Base-by-base conservation (phyloP, 2,888 invertebrate genomes). In the Scaptomyza polygonia region DNA sequence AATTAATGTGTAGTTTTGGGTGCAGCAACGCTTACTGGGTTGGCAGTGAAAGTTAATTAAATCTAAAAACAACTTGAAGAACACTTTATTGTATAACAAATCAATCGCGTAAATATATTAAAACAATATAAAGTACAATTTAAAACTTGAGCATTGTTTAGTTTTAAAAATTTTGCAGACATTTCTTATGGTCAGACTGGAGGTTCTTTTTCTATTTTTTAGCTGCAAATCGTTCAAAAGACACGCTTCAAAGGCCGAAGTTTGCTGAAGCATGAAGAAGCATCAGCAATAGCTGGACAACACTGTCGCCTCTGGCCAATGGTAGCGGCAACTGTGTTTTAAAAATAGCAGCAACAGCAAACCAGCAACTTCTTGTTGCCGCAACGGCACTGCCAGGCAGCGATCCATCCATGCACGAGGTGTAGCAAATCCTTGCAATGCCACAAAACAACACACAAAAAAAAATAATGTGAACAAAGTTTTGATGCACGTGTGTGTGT, bases 121-220 rank as follows among this genome's bases (percentile, higher is more conserved):
- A 21, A 21, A 21, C 21, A 5, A 25, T 25, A 25, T 11, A 8
- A 16, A 29, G 14, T 16, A 16, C 0, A 0, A 7, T n/a, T 18
- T 18, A 5, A 30, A 18, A 18, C 12, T 34, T 49, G n/a, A 16
- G 32, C 12, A 18, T 3, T 18, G 8, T 45, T 12, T 3, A 16
- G 3, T 48, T 34, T n/a, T 11, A 6, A 5, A 34, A 48, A 21
- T 21, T 14, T 25, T 6, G 21, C 1, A 18, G 21, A 18, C 12
- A 14, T 6, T 45, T 27, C 8, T 40, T 25, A 62, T 9, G 66
- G 57, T 44, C 64, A 57, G 40, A 49, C 54, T 45, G 56, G 64
- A 43, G 66, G 58, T 63, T 73, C 67, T 79, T 79, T 79, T 48
- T 73, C 67, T 79, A 77, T 79, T 48, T 79, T 77, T 53, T 72